These are phyloP conservation scores for Setophaga coronata DNA, from an alignment of 2,113 vertebrate genomes.

Conservation along the genomic window DNA sequence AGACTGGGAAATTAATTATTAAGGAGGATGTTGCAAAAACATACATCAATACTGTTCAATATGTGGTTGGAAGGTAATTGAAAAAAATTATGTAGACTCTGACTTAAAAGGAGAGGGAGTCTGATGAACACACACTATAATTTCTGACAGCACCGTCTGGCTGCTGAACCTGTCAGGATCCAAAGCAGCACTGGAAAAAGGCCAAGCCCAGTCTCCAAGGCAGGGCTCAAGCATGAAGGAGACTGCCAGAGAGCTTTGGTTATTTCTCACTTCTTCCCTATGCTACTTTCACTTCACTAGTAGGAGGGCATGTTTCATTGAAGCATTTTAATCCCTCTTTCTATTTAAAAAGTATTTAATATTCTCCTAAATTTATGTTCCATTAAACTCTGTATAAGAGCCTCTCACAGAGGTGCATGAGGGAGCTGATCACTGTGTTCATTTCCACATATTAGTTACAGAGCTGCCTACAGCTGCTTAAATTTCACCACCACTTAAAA, in stretches of 20 bases:
- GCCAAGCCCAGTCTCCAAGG: background rate
- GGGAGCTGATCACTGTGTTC: background rate
- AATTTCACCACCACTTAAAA: background rate
- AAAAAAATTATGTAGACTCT: conserved; percentile 50
- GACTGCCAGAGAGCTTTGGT: background rate
- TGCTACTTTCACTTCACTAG: background rate
- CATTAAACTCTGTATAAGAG: background rate
- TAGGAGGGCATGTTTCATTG: background rate
- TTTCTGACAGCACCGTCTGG: conserved; percentile 2
- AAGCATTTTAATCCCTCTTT: background rate
- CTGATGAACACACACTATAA: conserved; percentile 1
- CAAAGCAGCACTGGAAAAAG: background rate
- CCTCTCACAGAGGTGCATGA: background rate
- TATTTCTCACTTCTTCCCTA: background rate
- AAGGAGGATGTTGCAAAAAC: conserved; percentile 58
- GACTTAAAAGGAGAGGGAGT: conserved; percentile 52
- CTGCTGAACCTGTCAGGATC: background rate
- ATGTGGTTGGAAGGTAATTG: conserved; percentile 61
- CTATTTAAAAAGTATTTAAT: background rate
- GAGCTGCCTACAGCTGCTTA: background rate
- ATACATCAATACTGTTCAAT: conserved; percentile 50
- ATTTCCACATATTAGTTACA: background rate
- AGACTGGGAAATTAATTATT: conserved; percentile 61
- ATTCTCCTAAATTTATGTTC: background rate
- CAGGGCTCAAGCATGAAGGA: background rate